Evolutionary conservation across 2,113 vertebrate genomes (phyloP).

Genomic region (Zeus faber): DNA sequence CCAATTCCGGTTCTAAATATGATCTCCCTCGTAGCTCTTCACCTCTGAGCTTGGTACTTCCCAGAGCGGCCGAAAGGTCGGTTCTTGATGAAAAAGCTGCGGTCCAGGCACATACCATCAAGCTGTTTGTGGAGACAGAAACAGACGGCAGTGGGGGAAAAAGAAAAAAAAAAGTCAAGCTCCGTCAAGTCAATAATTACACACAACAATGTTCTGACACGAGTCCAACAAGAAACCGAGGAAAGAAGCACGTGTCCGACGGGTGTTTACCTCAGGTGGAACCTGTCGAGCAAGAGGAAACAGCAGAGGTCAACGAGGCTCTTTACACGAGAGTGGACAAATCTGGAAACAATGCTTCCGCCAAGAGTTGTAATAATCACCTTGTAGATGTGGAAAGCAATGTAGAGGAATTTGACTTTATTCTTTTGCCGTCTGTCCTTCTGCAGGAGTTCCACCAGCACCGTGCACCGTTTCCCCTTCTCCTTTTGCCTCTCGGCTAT

Average conservation of each 20-base stretch:
- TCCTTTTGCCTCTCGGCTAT: constrained; percentile 41
- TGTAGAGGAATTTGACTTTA: constrained; percentile 63
- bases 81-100: constrained; percentile 68
- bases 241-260: neutral
- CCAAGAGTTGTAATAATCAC: constrained; percentile 36
- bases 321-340: no score
- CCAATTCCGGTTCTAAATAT: neutral
- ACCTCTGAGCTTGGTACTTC: constrained; percentile 67
- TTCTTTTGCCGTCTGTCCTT: constrained; percentile 67
- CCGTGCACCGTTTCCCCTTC: constrained; percentile 62
- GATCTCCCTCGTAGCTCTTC: constrained; percentile 1
- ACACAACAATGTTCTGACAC: no score
- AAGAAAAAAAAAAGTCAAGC: no score
- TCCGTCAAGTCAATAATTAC: no score
- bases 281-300: constrained; percentile 49
- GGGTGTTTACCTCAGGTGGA: constrained; percentile 58
- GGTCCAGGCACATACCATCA: constrained; percentile 54
- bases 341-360: neutral
- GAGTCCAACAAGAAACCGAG: no score
- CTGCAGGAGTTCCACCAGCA: constrained; percentile 78
- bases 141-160: no score
- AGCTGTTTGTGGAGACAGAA: constrained; percentile 40
- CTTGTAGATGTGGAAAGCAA: constrained; percentile 75
- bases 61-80: constrained; percentile 67
- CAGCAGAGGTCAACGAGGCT: neutral